Conservation (phyloP, 2,888 invertebrate species). For the Sussaba pulchella region DNA sequence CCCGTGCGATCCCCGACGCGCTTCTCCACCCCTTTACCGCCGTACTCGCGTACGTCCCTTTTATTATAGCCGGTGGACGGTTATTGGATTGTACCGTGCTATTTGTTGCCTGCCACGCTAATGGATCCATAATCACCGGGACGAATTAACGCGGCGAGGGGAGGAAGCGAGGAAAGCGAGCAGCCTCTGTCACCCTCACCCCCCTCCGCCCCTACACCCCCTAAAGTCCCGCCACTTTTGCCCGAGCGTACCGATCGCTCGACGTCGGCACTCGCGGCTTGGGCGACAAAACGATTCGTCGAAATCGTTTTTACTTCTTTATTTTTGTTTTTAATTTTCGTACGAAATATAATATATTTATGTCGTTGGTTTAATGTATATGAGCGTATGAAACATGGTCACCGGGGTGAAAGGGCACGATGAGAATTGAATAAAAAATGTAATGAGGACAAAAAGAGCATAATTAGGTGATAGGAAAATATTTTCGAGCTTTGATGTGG, state of each 20-base stretch:
- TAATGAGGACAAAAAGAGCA: too few species aligned
- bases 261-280: too few species aligned
- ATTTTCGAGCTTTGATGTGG: too few species aligned
- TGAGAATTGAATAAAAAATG: too few species aligned
- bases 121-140: constrained; percentile 83
- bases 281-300: background rate
- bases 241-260: too few species aligned
- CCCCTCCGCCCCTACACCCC: too few species aligned
- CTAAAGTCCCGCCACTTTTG: too few species aligned
- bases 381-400: too few species aligned
- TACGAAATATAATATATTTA: background rate
- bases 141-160: constrained; percentile 76
- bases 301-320: constrained; percentile 9
- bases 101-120: constrained; percentile 82
- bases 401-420: too few species aligned
- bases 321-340: background rate
- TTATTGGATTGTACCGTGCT: constrained; percentile 82
- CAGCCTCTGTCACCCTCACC: too few species aligned
- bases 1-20: constrained; percentile 57
- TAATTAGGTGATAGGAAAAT: too few species aligned
- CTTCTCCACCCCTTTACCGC: background rate
- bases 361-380: too few species aligned
- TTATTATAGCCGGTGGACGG: constrained; percentile 79
- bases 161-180: constrained; percentile 10
- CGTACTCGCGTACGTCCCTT: constrained; percentile 71